A percentile compares a stretch with the other conserved stretches of the same genome.
Conservation (phyloP, 2,113 vertebrate species). For the Scomber scombrus region DNA sequence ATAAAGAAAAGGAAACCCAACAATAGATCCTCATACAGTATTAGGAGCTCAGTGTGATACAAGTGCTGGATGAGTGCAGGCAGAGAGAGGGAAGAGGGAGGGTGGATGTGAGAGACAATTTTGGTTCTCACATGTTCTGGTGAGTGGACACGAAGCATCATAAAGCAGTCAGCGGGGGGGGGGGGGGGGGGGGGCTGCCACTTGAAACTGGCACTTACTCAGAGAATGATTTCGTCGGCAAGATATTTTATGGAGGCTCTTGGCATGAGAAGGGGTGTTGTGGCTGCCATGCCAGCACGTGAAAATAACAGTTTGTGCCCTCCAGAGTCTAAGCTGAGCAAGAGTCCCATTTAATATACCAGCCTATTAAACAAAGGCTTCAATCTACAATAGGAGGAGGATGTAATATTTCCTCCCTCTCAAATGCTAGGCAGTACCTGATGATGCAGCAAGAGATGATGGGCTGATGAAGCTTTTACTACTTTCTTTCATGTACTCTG, state of each 20-base stretch:
- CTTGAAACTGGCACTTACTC: slow-evolving; percentile 14
- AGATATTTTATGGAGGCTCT: neutral
- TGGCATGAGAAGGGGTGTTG: slow-evolving; percentile 32
- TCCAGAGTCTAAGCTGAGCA: slow-evolving; percentile 4
- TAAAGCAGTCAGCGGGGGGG: neutral
- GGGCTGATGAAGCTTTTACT: too few relatives aligned
- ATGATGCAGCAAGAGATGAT: neutral
- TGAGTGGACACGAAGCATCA: slow-evolving; percentile 23
- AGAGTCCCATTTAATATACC: slow-evolving; percentile 1
- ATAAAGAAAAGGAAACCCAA: neutral
- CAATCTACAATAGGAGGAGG: neutral
- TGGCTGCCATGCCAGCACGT: slow-evolving; percentile 31
- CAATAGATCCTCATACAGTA: neutral
- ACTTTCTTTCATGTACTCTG: too few relatives aligned
- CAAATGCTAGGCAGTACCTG: neutral
- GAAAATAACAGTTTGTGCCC: slow-evolving; percentile 12
- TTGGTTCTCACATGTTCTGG: slow-evolving; percentile 2
- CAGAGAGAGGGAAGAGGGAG: slow-evolving; percentile 6
- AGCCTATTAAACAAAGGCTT: neutral
- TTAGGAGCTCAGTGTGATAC: neutral
- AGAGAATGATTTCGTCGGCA: neutral
- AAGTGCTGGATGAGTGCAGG: neutral
- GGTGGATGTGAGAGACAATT: slow-evolving; percentile 32
- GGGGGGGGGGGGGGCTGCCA: neutral
- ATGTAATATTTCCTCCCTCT: neutral